Evolutionary conservation across 2,797 vertebrate species (phyloP), one percentile per base, ranked within the genome.

Genomic region (Intellagama lesueurii): DNA sequence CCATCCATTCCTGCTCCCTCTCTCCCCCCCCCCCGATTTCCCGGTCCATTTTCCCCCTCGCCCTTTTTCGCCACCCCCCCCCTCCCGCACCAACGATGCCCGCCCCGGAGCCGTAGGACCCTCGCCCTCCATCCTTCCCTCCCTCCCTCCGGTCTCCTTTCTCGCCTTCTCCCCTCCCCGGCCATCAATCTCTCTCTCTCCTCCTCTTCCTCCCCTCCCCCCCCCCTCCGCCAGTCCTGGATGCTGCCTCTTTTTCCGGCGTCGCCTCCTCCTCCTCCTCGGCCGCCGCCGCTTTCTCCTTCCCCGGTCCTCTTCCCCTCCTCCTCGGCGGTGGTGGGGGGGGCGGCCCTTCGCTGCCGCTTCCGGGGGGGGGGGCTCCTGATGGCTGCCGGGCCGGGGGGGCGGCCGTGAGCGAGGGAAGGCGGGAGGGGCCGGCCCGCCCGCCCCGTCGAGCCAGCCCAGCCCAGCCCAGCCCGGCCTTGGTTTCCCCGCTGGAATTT

Each of bases 11-110:
- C 77, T 49, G 66, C 66, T 17, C 35, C 47, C 76, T 52, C 81
- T 81, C 79, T 73, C 70, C 85, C 22, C 88, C 79, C 2, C 9
- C 60, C 56, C 79, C 60, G 22, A 11, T 60, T 5, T 68, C 73
- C 66, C 17, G 72, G 49, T 73, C 81, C 44, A 40, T 79, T 79
- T 79, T 79, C 92, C 81, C 84, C 80, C 90, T 81, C 92, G 89
- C 85, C 70, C 9, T 82, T 79, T 89, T 72, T 22, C 28, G 26
- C 40, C 49, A 6, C 70, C 86, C 85, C 72, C 70, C 83, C 78
- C 86, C 52, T 0, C 64, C 44, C 11, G 1, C 60, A 4, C 7
- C 4, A 73, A 75, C 28, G 60, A 87, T 87, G 47, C 87, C 80
- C n/a, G 69, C 69, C 49, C 69, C 78, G 32, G 69, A 8, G 3